Conservation (phyloP, 2,797 vertebrate species). For the Gobio occitaniae region DNA sequence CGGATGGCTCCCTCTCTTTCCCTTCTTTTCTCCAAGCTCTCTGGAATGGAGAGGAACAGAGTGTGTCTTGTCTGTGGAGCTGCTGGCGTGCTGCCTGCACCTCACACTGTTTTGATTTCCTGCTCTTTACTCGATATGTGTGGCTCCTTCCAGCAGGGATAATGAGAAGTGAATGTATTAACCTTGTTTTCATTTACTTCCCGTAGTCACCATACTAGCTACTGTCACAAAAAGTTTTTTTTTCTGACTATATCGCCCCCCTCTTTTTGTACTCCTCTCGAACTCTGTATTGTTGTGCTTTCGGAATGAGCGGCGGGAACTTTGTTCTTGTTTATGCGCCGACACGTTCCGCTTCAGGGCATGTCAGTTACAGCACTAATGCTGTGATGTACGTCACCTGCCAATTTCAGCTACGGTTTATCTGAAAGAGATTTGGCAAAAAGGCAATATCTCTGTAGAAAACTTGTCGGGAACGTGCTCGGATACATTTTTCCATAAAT, state of each 20-base stretch:
- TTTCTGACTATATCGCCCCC: slow-evolving; percentile 54
- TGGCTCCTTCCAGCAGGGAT: slow-evolving; percentile 74
- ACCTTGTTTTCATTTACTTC: slow-evolving; percentile 84
- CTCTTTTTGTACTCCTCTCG: slow-evolving; percentile 57
- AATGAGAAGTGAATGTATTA: slow-evolving; percentile 81
- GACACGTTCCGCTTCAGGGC: slow-evolving; percentile 67
- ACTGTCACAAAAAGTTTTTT: slow-evolving; percentile 66
- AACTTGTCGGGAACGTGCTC: slow-evolving; percentile 10
- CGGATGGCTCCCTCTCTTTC: slow-evolving; percentile 60
- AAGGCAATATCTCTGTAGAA: slow-evolving; percentile 32
- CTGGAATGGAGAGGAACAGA: slow-evolving; percentile 62
- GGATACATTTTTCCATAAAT: slow-evolving; percentile 41
- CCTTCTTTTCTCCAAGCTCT: slow-evolving; percentile 61
- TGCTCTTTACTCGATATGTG: slow-evolving; percentile 72
- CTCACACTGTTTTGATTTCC: slow-evolving; percentile 76
- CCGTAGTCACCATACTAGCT: slow-evolving; percentile 69
- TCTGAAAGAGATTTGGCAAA: slow-evolving; percentile 60
- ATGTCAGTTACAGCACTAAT: slow-evolving; percentile 65
- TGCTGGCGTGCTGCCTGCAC: slow-evolving; percentile 61
- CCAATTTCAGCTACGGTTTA: slow-evolving; percentile 60
- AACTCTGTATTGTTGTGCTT: slow-evolving; percentile 55
- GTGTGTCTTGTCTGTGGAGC: slow-evolving; percentile 61
- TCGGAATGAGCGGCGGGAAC: slow-evolving; percentile 61
- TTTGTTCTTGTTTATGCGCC: slow-evolving; percentile 62
- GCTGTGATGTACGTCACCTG: slow-evolving; percentile 59